Evolutionary conservation across 2,888 invertebrate genomes (phyloP), one percentile per base, ranked within the genome.

Genomic region (Agonopterix alstromeriana): DNA sequence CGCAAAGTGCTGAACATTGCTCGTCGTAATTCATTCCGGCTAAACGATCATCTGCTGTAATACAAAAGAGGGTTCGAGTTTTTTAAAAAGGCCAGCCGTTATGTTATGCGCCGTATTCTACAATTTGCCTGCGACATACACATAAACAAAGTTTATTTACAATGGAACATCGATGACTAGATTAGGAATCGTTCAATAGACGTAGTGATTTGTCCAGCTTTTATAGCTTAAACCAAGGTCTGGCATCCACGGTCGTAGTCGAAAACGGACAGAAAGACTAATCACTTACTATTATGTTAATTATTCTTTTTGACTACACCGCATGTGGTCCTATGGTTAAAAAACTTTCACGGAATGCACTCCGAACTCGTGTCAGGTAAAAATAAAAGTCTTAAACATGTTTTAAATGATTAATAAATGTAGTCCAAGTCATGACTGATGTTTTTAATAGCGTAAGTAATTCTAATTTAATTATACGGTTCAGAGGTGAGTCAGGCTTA

Each of bases 231-330:
- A 61, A 65, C 56, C 65, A 57, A 58, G 55, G 53, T 52, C 35
- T 3, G 48, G 49, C 52, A 51, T 59, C 60, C 61, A 70, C 64
- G 66, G 65, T 61, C 65, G 57, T 51, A 62, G 58, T 61, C 65
- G 59, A 72, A 69, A 70, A 65, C 58, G 60, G 67, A 58, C 69
- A 66, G 70, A 60, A 70, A 67, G 68, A 73, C 69, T 75, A 73
- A 76, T 74, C 71, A 70, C 67, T 63, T 55, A 62, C 60, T 68
- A 65, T 74, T 71, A 73, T 73, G 73, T 65, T 70, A 76, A 76
- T 75, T 63, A 67, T 65, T 70, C 68, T 67, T 67, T 74, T 72
- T 68, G 63, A 68, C 69, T 50, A 59, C 61, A 65, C 77, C 67
- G 70, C 70, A 63, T 65, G 65, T 61, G 59, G 67, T 55, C 61